Evolutionary conservation across 2,113 vertebrate species (phyloP), one percentile per base, ranked within the genome.

Genomic region (Oreochromis spilurus): DNA sequence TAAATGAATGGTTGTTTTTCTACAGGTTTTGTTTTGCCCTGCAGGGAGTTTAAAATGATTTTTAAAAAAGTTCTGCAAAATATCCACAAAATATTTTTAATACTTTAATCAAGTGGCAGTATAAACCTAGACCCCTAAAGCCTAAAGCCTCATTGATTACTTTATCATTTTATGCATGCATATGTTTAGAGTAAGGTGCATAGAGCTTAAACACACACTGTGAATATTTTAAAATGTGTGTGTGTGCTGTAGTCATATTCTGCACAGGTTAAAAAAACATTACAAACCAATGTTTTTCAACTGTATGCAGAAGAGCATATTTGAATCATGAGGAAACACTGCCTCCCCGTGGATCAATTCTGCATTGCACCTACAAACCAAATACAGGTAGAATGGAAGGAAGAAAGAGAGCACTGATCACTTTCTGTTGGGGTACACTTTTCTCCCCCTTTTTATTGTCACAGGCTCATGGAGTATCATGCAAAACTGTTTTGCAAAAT

Each of bases 291-390:
- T 26, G 43, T 31, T 77, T 50, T 50, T 77, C 26, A 77, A n/a
- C 3, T 77, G 70, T 19, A 38, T 7, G 53, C 14, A 21, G 12
- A 57, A 19, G 70, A 29, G 43, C 43, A 8, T 2, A 9, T 43
- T 7, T 29, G 4, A 86, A 40, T 75, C 4, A 55, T 31, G 9
- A 17, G 24, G 58, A 86, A 90, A 86, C 88, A 89, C 83, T 91
- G 84, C 86, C 92, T 80, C 77, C 24, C 5, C 38, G 90, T 89
- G 93, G 90, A 83, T 16, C 2, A n/a, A 43, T 2, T 2, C 1
- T 19, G 12, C 3, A 92, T 24, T 91, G 50, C 79, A 87, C 3
- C 2, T 67, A 26, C 43, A 85, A 72, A 48, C 9, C 1, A 17
- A 3, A 45, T 72, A 50, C 45, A 77, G 16, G 6, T 31, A 50